Evolutionary conservation across 1,140 invertebrate genomes (phyloP), one percentile per base, ranked within the genome.

Genomic region (Brachionus manjavacas): DNA sequence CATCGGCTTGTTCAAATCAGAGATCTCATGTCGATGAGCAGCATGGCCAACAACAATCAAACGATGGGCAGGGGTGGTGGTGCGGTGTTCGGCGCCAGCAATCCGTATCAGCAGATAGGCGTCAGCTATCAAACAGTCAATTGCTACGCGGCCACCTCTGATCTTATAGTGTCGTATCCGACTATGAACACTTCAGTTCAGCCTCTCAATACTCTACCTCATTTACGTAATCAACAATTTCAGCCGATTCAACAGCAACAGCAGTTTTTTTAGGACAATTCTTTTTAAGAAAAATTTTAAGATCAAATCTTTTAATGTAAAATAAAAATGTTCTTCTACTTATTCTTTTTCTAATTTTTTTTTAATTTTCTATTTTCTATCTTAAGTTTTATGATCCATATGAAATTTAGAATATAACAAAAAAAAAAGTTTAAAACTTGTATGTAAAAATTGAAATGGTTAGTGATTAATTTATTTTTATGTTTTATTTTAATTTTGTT

Each of bases 11-110:
- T 81, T 1, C 79, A 81, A 16, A 81, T 81, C 16, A 81, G 64
- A n/a, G 79, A 81, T 14, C 60, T 81, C 49, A 81, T 81, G 79
- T 72, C 68, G 4, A 72, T 72, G 68, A 72, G 68, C 39, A 46
- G 35, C 14, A n/a, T 72, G 35, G 35, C 68, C 4, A 78, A 11
- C 14, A 78, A 11, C 14, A 41, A 41, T 46, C 68, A 39, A 11
- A 72, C 68, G n/a, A 16, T 72, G 35, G 25, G 25, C 31, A 35
- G 66, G 31, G 16, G n/a, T 16, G n/a, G n/a, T 16, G n/a, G 35
- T 14, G n/a, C 31, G 4, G n/a, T 20, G 9, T 72, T 6, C 25
- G 25, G 25, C 25, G 31, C 25, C 31, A 43, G 35, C 35, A 72
- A 74, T 23, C 70, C 70, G 16, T 74, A 74, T n/a, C 70, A 74